Conservation (phyloP, 2,888 invertebrate genomes). For the Rhyacophila evoluta region DNA sequence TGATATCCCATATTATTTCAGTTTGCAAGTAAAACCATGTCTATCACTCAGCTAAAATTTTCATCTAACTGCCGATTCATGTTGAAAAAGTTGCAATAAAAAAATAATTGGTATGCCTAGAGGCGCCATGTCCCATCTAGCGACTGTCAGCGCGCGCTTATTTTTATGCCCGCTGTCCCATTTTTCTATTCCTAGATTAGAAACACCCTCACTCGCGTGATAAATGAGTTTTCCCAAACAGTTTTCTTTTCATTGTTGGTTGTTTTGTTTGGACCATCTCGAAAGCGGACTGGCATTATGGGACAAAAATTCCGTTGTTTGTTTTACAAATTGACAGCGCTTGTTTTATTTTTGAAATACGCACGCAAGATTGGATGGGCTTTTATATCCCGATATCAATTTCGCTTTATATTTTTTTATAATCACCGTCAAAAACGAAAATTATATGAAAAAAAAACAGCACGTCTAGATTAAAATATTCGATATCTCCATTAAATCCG, state of each 20-base stretch:
- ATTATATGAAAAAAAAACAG: no score
- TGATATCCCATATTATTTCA: no score
- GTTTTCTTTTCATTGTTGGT: conserved; percentile 37
- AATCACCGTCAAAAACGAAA: no score
- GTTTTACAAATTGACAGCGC: conserved; percentile 21
- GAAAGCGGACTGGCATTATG: conserved; percentile 23
- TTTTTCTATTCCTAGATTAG: conserved; percentile 21
- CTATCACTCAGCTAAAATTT: background rate
- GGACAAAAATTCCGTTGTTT: conserved; percentile 19
- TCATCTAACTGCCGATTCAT: background rate
- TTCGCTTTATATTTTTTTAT: no score
- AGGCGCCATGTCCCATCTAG: background rate
- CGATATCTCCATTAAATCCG: no score
- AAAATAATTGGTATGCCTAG: background rate
- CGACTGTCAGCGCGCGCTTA: background rate
- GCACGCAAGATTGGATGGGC: background rate
- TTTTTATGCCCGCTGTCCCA: background rate
- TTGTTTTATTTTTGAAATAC: conserved; percentile 9
- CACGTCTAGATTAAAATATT: no score
- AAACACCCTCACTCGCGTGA: conserved; percentile 31
- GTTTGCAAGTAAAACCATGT: no score
- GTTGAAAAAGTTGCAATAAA: conserved; percentile 2
- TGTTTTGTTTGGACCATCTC: conserved; percentile 33
- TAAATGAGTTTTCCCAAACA: conserved; percentile 35
- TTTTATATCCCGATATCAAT: background rate